A percentile compares a stretch with the other conserved stretches of the same genome.
phyloP scores from a whole-genome alignment of 2,113 vertebrate genomes.

The Lycaon pictus region DNA sequence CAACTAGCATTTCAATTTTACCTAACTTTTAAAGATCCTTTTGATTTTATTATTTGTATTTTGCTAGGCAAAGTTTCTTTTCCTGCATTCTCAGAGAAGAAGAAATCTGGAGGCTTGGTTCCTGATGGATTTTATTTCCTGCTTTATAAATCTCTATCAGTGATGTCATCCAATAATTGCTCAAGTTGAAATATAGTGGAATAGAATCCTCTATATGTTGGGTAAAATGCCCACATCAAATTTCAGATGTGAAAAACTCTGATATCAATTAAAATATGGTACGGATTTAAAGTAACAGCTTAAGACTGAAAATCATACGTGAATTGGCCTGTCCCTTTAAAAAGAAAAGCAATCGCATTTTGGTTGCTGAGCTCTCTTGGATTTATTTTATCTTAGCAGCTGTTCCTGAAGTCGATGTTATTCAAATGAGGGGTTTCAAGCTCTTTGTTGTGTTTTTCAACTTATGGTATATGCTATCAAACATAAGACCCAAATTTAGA shows the following conservation, averaged over 20 bases:
- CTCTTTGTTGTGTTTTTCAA: slow-evolving; percentile 71
- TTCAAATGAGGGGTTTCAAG: slow-evolving; percentile 82
- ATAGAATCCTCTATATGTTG: not conserved
- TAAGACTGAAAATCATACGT: not conserved
- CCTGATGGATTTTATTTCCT: slow-evolving; percentile 54
- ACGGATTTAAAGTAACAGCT: slow-evolving; percentile 17
- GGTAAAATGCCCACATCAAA: slow-evolving; percentile 4
- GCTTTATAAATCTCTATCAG: slow-evolving; percentile 31
- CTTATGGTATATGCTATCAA: slow-evolving; percentile 59
- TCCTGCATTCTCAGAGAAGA: slow-evolving; percentile 8
- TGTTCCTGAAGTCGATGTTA: slow-evolving; percentile 83
- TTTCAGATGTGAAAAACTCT: slow-evolving; percentile 32
- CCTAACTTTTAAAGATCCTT: slow-evolving; percentile 31
- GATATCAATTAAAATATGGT: not conserved
- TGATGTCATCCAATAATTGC: slow-evolving; percentile 22
- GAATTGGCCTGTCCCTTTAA: slow-evolving; percentile 81
- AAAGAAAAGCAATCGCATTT: slow-evolving; percentile 56
- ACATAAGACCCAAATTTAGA: slow-evolving; percentile 65
- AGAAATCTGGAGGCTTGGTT: slow-evolving; percentile 37
- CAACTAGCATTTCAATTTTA: slow-evolving; percentile 38
- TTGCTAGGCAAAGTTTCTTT: not conserved
- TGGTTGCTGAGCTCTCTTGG: slow-evolving; percentile 79
- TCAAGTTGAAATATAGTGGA: not conserved
- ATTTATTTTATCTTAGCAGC: slow-evolving; percentile 87
- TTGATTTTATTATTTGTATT: slow-evolving; percentile 58